phyloP scores from a whole-genome alignment of 2,113 vertebrate genomes.

The Varanus salvator region DNA sequence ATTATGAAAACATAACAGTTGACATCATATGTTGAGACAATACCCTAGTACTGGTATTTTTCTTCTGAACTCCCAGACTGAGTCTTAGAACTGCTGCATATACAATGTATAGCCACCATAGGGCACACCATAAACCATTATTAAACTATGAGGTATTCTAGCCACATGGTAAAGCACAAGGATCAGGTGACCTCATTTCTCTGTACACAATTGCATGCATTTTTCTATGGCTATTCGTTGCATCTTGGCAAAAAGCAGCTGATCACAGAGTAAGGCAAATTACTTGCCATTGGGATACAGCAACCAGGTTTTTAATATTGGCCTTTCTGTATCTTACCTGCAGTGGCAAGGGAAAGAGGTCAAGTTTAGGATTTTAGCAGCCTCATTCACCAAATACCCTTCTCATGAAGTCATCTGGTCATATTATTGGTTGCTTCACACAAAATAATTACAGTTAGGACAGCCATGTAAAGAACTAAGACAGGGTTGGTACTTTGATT shows the following conservation, averaged over 20 bases:
- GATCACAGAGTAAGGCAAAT: background rate
- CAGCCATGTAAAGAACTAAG: background rate
- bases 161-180: background rate
- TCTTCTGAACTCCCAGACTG: background rate
- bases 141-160: background rate
- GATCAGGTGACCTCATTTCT: background rate
- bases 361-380: background rate
- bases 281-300: no score
- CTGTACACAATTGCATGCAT: background rate
- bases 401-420: background rate
- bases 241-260: background rate
- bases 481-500: background rate
- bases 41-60: conserved; percentile 17
- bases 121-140: background rate
- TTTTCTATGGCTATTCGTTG: background rate
- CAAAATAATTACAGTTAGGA: background rate
- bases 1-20: conserved; percentile 27
- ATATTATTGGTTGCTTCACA: background rate
- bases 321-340: background rate
- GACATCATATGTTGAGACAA: background rate
- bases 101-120: background rate
- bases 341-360: background rate
- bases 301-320: background rate
- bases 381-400: rapidly evolving
- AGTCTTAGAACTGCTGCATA: background rate